Conservation (phyloP, 2,888 invertebrate genomes). For the Macrophya annulata region DNA sequence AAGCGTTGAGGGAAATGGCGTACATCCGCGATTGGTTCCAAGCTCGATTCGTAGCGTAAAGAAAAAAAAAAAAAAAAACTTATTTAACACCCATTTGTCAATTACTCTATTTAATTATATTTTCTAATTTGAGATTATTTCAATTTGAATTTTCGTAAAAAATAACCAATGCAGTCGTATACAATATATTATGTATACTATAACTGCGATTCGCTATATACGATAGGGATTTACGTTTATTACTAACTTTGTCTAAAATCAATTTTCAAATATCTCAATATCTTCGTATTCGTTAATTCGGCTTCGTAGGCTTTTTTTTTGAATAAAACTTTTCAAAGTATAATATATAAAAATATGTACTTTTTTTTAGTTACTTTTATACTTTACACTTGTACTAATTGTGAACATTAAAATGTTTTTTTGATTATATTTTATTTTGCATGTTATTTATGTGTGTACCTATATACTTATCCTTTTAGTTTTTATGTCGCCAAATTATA, state of each 20-base stretch:
- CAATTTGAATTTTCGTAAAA: not conserved
- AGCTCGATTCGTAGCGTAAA: conserved; percentile 23
- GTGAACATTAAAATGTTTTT: not conserved
- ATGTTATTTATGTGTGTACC: not conserved
- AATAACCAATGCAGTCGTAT: not conserved
- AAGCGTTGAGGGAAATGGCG: conserved; percentile 49
- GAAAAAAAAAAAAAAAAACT: conserved; percentile 13
- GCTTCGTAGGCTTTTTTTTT: not conserved
- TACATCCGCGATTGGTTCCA: conserved; percentile 33
- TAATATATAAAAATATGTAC: conserved; percentile 3
- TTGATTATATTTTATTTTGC: not conserved
- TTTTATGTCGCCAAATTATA: not conserved
- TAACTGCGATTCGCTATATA: not conserved
- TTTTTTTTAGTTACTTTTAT: not conserved
- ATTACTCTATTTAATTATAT: not conserved
- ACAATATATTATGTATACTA: not conserved
- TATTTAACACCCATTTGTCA: not conserved
- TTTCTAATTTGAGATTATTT: not conserved
- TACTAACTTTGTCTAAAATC: not conserved
- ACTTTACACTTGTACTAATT: not conserved
- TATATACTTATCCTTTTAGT: not conserved
- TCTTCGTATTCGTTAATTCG: not conserved
- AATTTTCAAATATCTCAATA: not conserved
- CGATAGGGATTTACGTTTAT: not conserved
- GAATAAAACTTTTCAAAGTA: not conserved